Evolutionary conservation across 2,797 vertebrate species (phyloP).

Genomic region (Enteromius anoplus): DNA sequence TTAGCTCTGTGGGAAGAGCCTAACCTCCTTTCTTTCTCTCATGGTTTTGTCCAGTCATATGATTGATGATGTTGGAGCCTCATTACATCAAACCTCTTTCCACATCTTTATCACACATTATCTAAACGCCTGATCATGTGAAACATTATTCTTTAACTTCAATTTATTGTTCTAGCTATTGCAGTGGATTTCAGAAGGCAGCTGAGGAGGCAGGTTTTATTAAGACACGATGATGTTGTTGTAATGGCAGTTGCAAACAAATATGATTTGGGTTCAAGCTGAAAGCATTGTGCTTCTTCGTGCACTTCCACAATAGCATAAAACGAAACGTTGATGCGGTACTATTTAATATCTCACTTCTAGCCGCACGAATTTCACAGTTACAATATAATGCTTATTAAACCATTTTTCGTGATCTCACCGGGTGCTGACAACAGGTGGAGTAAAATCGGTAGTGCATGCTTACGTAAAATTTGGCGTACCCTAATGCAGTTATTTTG

Average conservation of each 20-base stretch:
- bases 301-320: not conserved
- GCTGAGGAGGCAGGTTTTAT: not conserved
- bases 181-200: not conserved
- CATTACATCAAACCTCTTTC: slow-evolving; percentile 3
- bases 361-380: not conserved
- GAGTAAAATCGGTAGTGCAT: not conserved
- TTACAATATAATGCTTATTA: not conserved
- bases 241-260: not conserved
- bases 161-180: no score
- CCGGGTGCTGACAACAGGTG: not conserved
- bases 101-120: not conserved
- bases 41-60: not conserved
- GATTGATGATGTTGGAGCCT: not conserved
- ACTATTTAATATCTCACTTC: no score
- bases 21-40: not conserved
- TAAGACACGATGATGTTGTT: not conserved
- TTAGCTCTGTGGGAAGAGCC: not conserved
- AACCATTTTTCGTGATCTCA: not conserved
- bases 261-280: not conserved
- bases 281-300: not conserved
- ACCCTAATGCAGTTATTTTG: not conserved
- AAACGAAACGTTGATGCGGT: not conserved
- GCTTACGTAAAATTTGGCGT: not conserved
- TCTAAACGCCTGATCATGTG: not conserved
- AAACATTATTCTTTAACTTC: not conserved